Evolutionary conservation across 2,888 invertebrate species (phyloP).

Genomic region (Cantharis nigra): DNA sequence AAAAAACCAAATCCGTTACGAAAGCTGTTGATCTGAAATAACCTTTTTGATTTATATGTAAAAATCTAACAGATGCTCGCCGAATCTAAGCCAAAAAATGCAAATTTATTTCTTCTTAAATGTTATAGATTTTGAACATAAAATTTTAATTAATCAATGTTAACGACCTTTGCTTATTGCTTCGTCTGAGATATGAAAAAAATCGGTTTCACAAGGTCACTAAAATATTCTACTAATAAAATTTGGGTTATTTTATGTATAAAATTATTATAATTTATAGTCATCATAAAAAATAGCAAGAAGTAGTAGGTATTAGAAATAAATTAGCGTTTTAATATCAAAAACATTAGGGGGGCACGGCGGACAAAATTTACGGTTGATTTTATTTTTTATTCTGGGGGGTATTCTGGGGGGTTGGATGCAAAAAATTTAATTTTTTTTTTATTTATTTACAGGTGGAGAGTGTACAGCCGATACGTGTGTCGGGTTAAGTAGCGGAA

Average conservation of each 20-base stretch:
- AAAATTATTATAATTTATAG: background rate
- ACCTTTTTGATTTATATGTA: constrained; percentile 3
- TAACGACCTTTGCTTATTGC: background rate
- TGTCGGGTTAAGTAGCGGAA: constrained; percentile 70
- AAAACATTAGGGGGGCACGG: background rate
- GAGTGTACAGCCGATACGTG: constrained; percentile 68
- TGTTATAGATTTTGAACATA: background rate
- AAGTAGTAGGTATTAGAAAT: background rate
- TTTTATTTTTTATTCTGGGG: no score
- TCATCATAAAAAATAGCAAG: background rate
- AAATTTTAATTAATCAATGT: background rate
- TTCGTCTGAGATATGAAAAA: background rate
- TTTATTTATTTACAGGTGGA: constrained; percentile 55
- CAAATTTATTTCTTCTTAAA: constrained; percentile 2
- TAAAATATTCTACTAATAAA: background rate
- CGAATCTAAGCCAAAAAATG: background rate
- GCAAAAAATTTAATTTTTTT: background rate
- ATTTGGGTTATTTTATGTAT: background rate
- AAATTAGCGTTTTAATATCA: background rate
- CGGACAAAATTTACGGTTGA: no score
- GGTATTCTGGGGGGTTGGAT: no score
- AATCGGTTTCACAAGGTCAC: background rate
- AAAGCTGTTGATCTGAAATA: background rate
- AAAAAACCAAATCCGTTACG: background rate
- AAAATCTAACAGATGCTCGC: background rate